Evolutionary conservation across 2,888 invertebrate genomes (phyloP).

Genomic region (Scaeva pyrastri): DNA sequence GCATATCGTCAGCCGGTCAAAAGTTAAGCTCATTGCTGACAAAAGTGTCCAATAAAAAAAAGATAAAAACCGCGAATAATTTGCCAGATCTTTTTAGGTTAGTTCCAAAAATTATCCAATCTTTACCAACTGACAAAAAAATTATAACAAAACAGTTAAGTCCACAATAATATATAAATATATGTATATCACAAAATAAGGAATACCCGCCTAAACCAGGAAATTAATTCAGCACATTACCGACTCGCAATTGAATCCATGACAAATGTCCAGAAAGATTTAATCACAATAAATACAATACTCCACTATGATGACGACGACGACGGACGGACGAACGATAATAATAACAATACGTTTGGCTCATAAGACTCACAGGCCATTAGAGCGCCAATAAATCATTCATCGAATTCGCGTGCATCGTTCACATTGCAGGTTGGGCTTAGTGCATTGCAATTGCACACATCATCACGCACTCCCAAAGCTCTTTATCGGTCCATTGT

Average conservation of each 20-base stretch:
- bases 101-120: too few species aligned
- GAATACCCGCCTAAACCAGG: slow-evolving; percentile 16
- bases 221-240: slow-evolving; percentile 23
- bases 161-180: too few species aligned
- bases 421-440: slow-evolving; percentile 56
- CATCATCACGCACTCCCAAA: slow-evolving; percentile 57
- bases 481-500: slow-evolving; percentile 68
- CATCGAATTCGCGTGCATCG: slow-evolving; percentile 65
- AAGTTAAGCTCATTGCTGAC: too few species aligned
- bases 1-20: too few species aligned
- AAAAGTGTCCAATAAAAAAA: too few species aligned
- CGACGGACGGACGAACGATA: not conserved
- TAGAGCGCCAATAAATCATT: slow-evolving; percentile 65
- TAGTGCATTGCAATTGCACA: slow-evolving; percentile 39
- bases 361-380: slow-evolving; percentile 57
- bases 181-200: not conserved
- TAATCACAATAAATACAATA: slow-evolving; percentile 39
- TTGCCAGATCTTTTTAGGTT: too few species aligned
- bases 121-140: too few species aligned
- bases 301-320: not conserved
- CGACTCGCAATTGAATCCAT: slow-evolving; percentile 20
- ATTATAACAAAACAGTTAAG: too few species aligned
- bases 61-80: too few species aligned
- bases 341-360: not conserved
- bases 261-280: slow-evolving; percentile 66